These are phyloP conservation scores for Epizoanthus illoricatus DNA, from an alignment of 92 coral and sea anemone species.

Conservation along the genomic window DNA sequence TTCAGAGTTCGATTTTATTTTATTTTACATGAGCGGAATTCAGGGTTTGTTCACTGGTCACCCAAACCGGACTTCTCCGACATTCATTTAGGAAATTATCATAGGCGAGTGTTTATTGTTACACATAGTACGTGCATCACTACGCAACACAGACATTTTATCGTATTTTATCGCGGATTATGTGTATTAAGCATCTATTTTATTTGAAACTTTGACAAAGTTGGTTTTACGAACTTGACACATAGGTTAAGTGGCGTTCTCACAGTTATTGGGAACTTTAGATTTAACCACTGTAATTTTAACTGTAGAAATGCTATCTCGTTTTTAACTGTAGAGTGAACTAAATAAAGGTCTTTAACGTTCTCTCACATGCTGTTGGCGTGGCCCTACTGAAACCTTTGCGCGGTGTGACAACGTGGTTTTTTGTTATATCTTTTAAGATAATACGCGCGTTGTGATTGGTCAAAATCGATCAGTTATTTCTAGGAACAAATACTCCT, in stretches of 20 bases:
- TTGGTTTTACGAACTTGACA: constrained; percentile 22
- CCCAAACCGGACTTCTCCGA: constrained; percentile 21
- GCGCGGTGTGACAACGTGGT: not conserved
- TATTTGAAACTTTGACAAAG: constrained; percentile 9
- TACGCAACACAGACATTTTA: constrained; percentile 36
- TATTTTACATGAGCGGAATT: constrained; percentile 16
- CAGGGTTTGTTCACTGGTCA: not conserved
- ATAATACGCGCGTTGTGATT: no score
- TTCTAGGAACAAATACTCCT: no score
- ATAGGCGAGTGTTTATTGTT: constrained; percentile 8
- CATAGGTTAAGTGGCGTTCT: not conserved
- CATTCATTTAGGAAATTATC: constrained; percentile 13
- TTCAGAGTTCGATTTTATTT: constrained; percentile 9
- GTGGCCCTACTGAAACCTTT: not conserved
- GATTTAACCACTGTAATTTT: not conserved
- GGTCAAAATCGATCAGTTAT: no score
- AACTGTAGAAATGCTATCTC: constrained; percentile 14
- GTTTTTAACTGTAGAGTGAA: constrained; percentile 37
- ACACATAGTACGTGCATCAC: not conserved
- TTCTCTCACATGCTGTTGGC: not conserved
- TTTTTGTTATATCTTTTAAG: no score
- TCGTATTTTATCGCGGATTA: constrained; percentile 4
- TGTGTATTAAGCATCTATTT: constrained; percentile 5
- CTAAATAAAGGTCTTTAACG: constrained; percentile 32
- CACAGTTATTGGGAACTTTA: constrained; percentile 21